Percentiles rank a stretch among this genome's conserved stretches.
Conservation (phyloP, 2,888 invertebrate genomes). For the Drosophila hamatofila region DNA sequence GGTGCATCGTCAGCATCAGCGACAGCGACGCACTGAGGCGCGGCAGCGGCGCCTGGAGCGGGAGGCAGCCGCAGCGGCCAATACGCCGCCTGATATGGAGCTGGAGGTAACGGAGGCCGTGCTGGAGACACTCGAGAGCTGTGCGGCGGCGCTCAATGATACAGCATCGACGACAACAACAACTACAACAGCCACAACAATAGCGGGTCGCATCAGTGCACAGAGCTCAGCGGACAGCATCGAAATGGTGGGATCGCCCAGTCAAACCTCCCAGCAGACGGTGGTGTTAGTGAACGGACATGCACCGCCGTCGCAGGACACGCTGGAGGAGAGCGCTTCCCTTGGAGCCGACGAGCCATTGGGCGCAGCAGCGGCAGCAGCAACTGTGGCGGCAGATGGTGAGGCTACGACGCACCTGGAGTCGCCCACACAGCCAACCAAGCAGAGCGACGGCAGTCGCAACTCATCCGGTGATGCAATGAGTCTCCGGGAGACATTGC, state of each 20-base stretch:
- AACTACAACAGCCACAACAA: slow-evolving; percentile 34
- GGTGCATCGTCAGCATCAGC: slow-evolving; percentile 85
- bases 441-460: slow-evolving; percentile 74
- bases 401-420: slow-evolving; percentile 54
- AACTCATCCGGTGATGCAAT: slow-evolving; percentile 84
- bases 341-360: slow-evolving; percentile 51
- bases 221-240: slow-evolving; percentile 76
- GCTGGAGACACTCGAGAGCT: slow-evolving; percentile 49
- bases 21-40: slow-evolving; percentile 83
- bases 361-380: not conserved
- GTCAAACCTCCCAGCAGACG: slow-evolving; percentile 78
- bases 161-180: slow-evolving; percentile 42
- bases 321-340: slow-evolving; percentile 50
- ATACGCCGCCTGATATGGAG: slow-evolving; percentile 46
- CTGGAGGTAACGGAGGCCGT: slow-evolving; percentile 54
- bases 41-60: slow-evolving; percentile 82
- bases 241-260: slow-evolving; percentile 71
- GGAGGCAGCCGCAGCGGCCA: slow-evolving; percentile 70
- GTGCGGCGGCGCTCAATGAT: slow-evolving; percentile 60
- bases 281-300: slow-evolving; percentile 83
- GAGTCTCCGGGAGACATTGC: slow-evolving; percentile 83
- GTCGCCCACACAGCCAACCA: slow-evolving; percentile 70
- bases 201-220: slow-evolving; percentile 70
- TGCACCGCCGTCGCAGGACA: slow-evolving; percentile 62
- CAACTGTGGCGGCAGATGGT: not conserved